A percentile compares a stretch with the other conserved stretches of the same genome.
These are phyloP conservation scores for Fregetta grallaria DNA, from an alignment of 2,113 vertebrate genomes.

Conservation along the genomic window DNA sequence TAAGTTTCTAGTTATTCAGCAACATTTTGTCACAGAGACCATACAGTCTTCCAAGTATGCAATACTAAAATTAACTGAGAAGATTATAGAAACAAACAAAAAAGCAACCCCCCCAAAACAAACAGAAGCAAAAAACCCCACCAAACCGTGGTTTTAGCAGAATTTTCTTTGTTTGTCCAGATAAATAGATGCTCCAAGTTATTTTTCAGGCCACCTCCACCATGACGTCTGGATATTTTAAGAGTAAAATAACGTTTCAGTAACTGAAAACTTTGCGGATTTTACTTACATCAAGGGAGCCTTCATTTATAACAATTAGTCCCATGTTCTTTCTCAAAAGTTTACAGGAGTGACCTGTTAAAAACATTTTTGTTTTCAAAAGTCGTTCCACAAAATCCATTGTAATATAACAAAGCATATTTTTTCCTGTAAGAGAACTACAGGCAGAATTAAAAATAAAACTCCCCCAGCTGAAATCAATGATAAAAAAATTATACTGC, in stretches of 20 bases:
- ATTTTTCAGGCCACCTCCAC: neutral
- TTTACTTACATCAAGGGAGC: slow-evolving; percentile 93
- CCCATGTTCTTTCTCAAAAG: slow-evolving; percentile 97
- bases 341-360: slow-evolving; percentile 93
- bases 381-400: neutral
- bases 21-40: neutral
- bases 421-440: neutral
- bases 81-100: neutral
- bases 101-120: neutral
- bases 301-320: slow-evolving; percentile 95
- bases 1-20: neutral
- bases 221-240: neutral
- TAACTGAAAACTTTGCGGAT: neutral
- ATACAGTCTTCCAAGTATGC: neutral
- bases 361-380: slow-evolving; percentile 31
- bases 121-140: neutral
- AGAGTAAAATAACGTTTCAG: neutral
- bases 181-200: neutral
- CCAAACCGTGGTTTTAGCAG: neutral
- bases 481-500: neutral
- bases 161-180: neutral
- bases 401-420: neutral
- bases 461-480: neutral
- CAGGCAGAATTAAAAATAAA: neutral
- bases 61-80: neutral